Evolutionary conservation across 2,797 vertebrate species (phyloP), one percentile per base, ranked within the genome.

Genomic region (Spheniscus humboldti): DNA sequence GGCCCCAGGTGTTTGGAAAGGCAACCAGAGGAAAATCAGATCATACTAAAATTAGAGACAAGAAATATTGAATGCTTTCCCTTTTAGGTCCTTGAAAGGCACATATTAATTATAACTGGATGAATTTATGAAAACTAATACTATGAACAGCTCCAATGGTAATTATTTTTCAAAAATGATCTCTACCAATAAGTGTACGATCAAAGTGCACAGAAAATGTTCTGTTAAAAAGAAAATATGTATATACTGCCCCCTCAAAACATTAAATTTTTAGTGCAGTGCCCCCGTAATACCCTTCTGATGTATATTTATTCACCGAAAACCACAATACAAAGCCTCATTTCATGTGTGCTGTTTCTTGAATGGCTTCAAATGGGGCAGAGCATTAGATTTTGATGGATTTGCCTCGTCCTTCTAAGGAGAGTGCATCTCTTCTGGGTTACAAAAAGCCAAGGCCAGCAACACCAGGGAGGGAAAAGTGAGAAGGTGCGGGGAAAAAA

Each of bases 1-100:
- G 96, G 96, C 96, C 96, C 94, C 96, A 98, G 97, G 97, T 98
- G 96, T 98, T 98, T 97, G 96, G 92, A 97, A 97, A 96, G 94
- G 83, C 96, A 98, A 94, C 88, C 86, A 96, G 94, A 96, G 95
- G 96, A 97, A 97, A 97, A 98, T 97, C 96, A 97, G 94, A 98
- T 97, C 96, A 97, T 96, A 95, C 97, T 89, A 96, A 98, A 98
- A 97, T 97, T 98, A 96, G 94, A 97, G 95, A 81, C 64, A 88
- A 97, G 85, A 97, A 96, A 94, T 97, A 92, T 95, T 97, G 97
- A 97, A 94, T 93, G 75, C 63, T 78, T 97, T 97, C 62, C 76
- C 94, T 96, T 97, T 95, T 76, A 97, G 96, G 96, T 97, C 95
- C 94, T 98, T 96, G 96, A 97, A 97, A 97, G 94, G 95, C 96